Conservation (phyloP, 92 coral and sea anemone species). For the Phenganax subtilis region DNA sequence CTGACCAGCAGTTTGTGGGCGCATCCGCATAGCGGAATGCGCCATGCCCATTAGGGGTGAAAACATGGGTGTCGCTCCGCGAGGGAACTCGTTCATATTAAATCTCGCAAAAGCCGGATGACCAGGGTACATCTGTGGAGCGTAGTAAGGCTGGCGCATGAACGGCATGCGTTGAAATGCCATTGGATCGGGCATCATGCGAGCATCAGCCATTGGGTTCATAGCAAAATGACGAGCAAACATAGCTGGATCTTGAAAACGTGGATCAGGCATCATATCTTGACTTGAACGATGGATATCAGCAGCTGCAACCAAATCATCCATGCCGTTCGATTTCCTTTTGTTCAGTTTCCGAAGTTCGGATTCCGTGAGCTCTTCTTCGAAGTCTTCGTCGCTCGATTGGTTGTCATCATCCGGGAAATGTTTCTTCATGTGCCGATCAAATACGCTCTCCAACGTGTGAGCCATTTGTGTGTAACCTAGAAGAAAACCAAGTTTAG, state of each 20-base stretch:
- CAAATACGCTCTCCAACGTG: constrained; percentile 83
- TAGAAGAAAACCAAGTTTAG: constrained; percentile 10
- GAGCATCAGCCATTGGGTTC: constrained; percentile 28
- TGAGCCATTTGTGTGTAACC: constrained; percentile 98
- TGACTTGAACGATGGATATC: constrained; percentile 27
- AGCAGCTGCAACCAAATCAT: constrained; percentile 16
- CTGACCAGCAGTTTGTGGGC: constrained; percentile 11
- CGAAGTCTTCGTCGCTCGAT: constrained; percentile 89
- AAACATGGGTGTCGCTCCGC: constrained; percentile 30
- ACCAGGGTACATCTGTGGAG: constrained; percentile 28
- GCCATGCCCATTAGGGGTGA: constrained; percentile 26
- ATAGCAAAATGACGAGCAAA: constrained; percentile 23
- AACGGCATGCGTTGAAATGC: constrained; percentile 33
- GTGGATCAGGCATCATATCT: not conserved
- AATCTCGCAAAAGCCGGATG: constrained; percentile 35
- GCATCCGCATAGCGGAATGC: constrained; percentile 26
- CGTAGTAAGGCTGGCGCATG: constrained; percentile 21
- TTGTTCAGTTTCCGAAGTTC: constrained; percentile 49
- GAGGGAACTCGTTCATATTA: constrained; percentile 28
- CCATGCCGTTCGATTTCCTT: constrained; percentile 52
- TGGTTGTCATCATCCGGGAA: constrained; percentile 96
- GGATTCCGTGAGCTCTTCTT: constrained; percentile 77
- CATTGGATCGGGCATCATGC: constrained; percentile 16
- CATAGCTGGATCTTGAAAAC: constrained; percentile 17
- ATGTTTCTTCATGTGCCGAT: constrained; percentile 88